phyloP scores from a whole-genome alignment of 2,888 invertebrate genomes.

The Drosophila nr. fundita region DNA sequence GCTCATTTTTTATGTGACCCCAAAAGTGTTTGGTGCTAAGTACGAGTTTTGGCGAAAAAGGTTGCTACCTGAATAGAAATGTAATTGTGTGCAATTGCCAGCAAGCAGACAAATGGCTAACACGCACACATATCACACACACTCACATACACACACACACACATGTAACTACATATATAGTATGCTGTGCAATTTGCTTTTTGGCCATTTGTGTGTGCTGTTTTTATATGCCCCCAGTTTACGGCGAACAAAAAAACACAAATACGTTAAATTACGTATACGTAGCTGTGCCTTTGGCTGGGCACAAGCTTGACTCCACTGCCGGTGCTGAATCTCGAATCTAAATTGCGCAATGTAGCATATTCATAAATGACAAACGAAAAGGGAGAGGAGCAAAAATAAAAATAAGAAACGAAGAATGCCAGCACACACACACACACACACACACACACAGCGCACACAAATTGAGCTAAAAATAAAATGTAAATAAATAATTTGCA shows the following conservation, averaged over 20 bases:
- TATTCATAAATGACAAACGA: slow-evolving; percentile 35
- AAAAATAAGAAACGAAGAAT: slow-evolving; percentile 3
- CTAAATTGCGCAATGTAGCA: slow-evolving; percentile 51
- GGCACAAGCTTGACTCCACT: slow-evolving; percentile 10
- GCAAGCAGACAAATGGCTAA: slow-evolving; percentile 25
- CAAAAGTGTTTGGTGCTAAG: slow-evolving; percentile 10
- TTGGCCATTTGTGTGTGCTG: neutral
- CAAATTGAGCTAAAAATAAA: slow-evolving; percentile 68
- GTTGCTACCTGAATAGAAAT: slow-evolving; percentile 38
- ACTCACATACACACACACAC: neutral
- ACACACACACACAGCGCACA: slow-evolving; percentile 15
- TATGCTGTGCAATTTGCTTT: slow-evolving; percentile 22
- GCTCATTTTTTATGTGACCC: slow-evolving; percentile 14
- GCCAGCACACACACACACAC: neutral
- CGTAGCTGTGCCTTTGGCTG: neutral
- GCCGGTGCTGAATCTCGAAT: slow-evolving; percentile 25
- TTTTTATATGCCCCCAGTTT: neutral
- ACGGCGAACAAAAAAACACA: slow-evolving; percentile 6
- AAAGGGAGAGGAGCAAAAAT: slow-evolving; percentile 3
- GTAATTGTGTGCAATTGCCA: slow-evolving; percentile 25
- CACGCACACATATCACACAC: slow-evolving; percentile 18
- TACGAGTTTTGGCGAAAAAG: slow-evolving; percentile 14
- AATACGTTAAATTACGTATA: slow-evolving; percentile 9
- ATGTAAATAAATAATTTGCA: slow-evolving; percentile 79
- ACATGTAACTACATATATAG: neutral